These are phyloP conservation scores for Sylvilagus bachmani DNA, from an alignment of 2,113 vertebrate species.

Conservation along the genomic window DNA sequence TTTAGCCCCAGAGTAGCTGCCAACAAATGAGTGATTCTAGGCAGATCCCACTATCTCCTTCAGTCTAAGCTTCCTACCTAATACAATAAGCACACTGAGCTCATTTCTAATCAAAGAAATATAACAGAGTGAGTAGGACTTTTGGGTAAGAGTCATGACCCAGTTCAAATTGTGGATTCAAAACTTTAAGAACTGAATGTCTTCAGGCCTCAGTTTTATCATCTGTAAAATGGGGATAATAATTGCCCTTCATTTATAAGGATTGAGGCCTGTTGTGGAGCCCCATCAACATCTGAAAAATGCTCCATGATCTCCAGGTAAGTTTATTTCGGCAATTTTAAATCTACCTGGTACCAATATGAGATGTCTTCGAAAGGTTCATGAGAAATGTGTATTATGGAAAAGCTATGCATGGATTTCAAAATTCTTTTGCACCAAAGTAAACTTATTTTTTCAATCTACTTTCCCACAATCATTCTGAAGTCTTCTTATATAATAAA, in stretches of 20 bases:
- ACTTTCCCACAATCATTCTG: too few species aligned
- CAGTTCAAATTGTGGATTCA: not conserved
- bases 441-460: too few species aligned
- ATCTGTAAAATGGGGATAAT: not conserved
- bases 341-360: not conserved
- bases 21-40: not conserved
- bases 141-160: not conserved
- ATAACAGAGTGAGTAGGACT: not conserved
- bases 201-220: not conserved
- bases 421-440: too few species aligned
- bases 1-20: not conserved
- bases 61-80: not conserved
- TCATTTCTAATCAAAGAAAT: not conserved
- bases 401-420: too few species aligned
- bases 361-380: too few species aligned
- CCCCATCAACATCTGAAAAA: not conserved
- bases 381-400: too few species aligned
- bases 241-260: not conserved
- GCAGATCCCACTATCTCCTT: not conserved
- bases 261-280: not conserved
- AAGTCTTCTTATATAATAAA: not conserved
- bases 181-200: not conserved
- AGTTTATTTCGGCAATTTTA: slow-evolving; percentile 28
- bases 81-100: not conserved
- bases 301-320: not conserved